Conservation (phyloP, 2,888 invertebrate genomes). For the Lepetodrilus schrolli region DNA sequence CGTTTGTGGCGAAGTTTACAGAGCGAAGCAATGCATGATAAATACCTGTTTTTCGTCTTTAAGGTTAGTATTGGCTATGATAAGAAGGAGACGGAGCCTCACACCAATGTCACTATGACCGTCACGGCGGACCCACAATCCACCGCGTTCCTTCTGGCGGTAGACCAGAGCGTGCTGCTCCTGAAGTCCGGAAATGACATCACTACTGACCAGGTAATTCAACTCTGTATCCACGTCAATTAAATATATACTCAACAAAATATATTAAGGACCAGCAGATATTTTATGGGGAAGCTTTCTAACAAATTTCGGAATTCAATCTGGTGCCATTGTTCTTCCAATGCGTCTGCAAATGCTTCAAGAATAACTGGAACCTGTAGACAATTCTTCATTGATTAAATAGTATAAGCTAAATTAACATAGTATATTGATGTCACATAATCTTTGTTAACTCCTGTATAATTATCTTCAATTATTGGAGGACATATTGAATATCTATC, state of each 20-base stretch:
- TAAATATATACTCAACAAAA: not conserved
- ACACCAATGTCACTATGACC: conserved; percentile 83
- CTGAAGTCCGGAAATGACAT: conserved; percentile 85
- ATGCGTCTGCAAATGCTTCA: no score
- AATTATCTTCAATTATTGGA: no score
- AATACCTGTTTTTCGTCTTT: not conserved
- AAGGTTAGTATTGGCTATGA: conserved; percentile 79
- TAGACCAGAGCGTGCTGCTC: conserved; percentile 87
- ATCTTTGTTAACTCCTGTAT: no score
- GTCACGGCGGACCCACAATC: conserved; percentile 90
- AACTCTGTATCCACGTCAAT: not conserved
- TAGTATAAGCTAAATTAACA: no score
- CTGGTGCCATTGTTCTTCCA: no score
- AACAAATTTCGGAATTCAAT: no score
- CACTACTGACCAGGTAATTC: conserved; percentile 73
- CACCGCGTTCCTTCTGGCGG: conserved; percentile 88
- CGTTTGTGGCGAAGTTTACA: not conserved
- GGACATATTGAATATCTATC: no score
- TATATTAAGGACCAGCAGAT: no score
- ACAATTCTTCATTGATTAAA: no score
- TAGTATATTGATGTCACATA: no score
- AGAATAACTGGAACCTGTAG: no score
- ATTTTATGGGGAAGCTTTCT: no score
- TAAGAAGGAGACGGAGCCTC: conserved; percentile 82
- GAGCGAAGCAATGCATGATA: not conserved